Conservation (phyloP, 2,113 vertebrate species). For the Sapayoa aenigma region DNA sequence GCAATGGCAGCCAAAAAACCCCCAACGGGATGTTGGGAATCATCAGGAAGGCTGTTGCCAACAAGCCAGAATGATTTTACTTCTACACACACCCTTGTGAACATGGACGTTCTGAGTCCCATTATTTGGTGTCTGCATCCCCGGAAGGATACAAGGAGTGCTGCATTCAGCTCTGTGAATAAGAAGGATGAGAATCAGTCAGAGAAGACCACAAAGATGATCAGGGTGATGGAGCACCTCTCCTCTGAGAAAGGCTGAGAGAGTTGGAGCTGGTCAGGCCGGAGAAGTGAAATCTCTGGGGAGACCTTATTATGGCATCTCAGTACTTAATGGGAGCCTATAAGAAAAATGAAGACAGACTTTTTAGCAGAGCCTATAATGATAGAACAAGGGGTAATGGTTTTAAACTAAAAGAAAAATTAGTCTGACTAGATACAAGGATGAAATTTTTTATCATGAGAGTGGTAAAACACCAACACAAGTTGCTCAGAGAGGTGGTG, state of each 20-base stretch:
- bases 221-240: neutral
- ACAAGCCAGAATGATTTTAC: neutral
- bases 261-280: neutral
- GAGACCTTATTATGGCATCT: neutral
- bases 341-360: neutral
- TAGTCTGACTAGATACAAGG: neutral
- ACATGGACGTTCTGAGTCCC: neutral
- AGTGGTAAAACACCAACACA: accelerated
- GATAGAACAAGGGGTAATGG: neutral
- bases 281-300: neutral
- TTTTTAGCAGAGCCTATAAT: neutral
- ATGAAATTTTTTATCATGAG: neutral
- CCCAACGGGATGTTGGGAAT: neutral
- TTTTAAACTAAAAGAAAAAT: neutral
- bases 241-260: neutral
- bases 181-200: accelerated
- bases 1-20: neutral
- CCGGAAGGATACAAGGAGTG: neutral
- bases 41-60: neutral
- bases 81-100: neutral
- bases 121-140: neutral
- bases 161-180: neutral
- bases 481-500: neutral
- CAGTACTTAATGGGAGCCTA: neutral
- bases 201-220: neutral